Conservation (phyloP, 2,113 vertebrate species). For the Lethenteron camtschaticum region DNA sequence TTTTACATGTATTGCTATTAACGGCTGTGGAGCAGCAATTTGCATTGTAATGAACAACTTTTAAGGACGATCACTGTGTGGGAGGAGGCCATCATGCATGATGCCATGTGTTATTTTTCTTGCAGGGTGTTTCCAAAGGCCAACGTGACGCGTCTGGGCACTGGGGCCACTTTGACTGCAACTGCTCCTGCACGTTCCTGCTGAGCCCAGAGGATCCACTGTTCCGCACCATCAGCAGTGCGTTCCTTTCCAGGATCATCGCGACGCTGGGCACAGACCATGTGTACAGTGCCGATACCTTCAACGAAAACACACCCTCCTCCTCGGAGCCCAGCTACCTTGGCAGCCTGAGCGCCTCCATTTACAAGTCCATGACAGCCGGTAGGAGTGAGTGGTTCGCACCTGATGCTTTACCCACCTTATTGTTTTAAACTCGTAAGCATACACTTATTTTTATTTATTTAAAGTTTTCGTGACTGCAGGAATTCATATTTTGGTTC, state of each 20-base stretch:
- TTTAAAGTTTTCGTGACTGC: no score
- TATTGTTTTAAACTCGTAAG: no score
- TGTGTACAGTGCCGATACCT: slow-evolving; percentile 72
- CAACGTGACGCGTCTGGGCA: slow-evolving; percentile 41
- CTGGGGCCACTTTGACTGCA: slow-evolving; percentile 83
- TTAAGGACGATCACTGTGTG: no score
- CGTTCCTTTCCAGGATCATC: slow-evolving; percentile 48
- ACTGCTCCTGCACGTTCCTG: slow-evolving; percentile 53
- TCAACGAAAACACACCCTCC: slow-evolving; percentile 73
- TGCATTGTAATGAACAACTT: no score
- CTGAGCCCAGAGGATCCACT: slow-evolving; percentile 54
- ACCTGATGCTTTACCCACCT: no score
- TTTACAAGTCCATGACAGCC: slow-evolving; percentile 51
- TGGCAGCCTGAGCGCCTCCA: slow-evolving; percentile 32
- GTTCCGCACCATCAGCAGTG: slow-evolving; percentile 50
- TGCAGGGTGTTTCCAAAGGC: slow-evolving; percentile 45
- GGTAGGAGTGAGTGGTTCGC: slow-evolving; percentile 23
- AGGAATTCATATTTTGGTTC: no score
- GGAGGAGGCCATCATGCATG: no score
- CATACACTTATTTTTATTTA: no score
- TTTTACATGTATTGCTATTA: no score
- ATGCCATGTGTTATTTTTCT: not conserved
- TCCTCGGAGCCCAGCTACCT: slow-evolving; percentile 54
- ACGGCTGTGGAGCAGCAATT: no score
- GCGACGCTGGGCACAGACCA: slow-evolving; percentile 65